These are phyloP conservation scores for Leucozona laternaria DNA, from an alignment of 2,888 invertebrate species.

Conservation along the genomic window DNA sequence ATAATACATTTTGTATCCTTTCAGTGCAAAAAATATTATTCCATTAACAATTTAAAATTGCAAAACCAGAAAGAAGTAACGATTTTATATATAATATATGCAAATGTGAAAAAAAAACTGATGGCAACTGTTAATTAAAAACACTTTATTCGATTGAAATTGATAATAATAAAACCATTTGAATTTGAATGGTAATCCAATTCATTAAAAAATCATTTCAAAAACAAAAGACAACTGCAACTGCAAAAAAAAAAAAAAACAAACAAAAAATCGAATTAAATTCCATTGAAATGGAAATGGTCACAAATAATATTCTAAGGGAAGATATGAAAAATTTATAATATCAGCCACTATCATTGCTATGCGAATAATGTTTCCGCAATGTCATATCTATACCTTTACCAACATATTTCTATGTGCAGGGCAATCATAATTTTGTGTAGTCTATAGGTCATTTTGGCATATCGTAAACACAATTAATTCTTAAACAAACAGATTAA, in stretches of 20 bases:
- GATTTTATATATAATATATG: not conserved
- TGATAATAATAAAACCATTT: constrained; percentile 61
- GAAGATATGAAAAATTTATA: constrained; percentile 26
- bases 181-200: constrained; percentile 63
- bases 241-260: too few relatives aligned
- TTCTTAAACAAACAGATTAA: constrained; percentile 76
- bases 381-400: not conserved
- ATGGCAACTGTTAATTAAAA: constrained; percentile 54
- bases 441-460: constrained; percentile 63
- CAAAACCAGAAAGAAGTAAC: not conserved
- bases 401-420: constrained; percentile 21
- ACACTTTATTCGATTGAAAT: constrained; percentile 41
- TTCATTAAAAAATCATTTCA: constrained; percentile 47
- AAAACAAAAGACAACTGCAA: constrained; percentile 2
- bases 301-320: not conserved
- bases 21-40: not conserved
- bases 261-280: constrained; percentile 38
- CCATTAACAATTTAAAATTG: constrained; percentile 1
- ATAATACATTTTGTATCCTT: not conserved
- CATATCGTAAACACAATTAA: constrained; percentile 72
- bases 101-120: constrained; percentile 22
- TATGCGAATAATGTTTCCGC: constrained; percentile 42
- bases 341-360: constrained; percentile 29
- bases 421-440: constrained; percentile 48
- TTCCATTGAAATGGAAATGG: constrained; percentile 16